phyloP scores from a whole-genome alignment of 2,888 invertebrate species.

The Microctonus hyperodae region DNA sequence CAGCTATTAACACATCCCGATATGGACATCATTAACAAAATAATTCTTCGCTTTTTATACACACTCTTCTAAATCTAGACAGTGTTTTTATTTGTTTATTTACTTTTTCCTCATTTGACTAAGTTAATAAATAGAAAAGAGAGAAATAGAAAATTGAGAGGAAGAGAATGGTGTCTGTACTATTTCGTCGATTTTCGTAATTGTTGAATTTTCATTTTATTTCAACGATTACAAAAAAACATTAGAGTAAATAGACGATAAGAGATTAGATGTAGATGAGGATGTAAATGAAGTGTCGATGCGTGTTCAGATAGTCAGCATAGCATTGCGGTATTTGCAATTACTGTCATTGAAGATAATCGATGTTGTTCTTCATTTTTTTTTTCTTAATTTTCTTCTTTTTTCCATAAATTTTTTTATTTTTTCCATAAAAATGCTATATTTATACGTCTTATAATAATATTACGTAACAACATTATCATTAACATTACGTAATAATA shows the following conservation, averaged over 20 bases:
- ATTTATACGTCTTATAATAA: constrained; percentile 47
- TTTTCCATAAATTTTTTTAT: constrained; percentile 33
- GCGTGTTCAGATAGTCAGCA: neutral
- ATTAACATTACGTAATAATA: constrained; percentile 49
- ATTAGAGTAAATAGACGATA: neutral
- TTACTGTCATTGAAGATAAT: neutral
- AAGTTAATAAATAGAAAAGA: neutral
- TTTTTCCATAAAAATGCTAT: constrained; percentile 52
- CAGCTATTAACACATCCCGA: constrained; percentile 42
- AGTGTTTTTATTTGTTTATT: constrained; percentile 31
- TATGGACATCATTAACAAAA: constrained; percentile 51
- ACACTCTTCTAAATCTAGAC: constrained; percentile 40
- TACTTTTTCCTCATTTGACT: constrained; percentile 26
- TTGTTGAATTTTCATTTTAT: neutral
- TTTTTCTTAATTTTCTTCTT: constrained; percentile 19
- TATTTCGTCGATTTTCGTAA: neutral
- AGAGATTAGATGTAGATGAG: neutral
- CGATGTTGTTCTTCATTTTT: neutral
- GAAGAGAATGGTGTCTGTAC: neutral
- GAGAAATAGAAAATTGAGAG: too few relatives aligned
- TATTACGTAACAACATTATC: constrained; percentile 43
- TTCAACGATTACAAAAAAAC: neutral
- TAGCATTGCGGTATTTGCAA: neutral
- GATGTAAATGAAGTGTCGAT: neutral
- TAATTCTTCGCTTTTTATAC: constrained; percentile 47